A percentile compares a stretch with the other conserved stretches of the same genome.
phyloP scores from a whole-genome alignment of 2,888 invertebrate genomes.

The Tuta absoluta region DNA sequence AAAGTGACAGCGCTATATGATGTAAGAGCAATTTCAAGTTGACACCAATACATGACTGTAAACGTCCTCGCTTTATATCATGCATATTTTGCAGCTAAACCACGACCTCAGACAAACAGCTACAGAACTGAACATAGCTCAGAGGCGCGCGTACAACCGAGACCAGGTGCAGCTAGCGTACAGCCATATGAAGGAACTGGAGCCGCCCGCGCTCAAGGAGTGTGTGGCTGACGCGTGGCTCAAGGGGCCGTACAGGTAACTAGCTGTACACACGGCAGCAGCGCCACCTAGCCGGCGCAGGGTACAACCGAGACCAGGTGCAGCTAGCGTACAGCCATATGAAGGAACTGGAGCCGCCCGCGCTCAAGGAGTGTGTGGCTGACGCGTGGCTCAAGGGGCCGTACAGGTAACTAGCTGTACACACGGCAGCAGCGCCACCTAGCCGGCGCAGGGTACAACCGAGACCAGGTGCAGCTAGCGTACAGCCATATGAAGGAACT shows the following conservation, averaged over 20 bases:
- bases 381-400: conserved; percentile 86
- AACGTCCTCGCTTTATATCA: background rate
- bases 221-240: conserved; percentile 72
- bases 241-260: conserved; percentile 85
- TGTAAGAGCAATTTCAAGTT: too few species aligned
- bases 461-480: too few species aligned
- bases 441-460: too few species aligned
- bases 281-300: too few species aligned
- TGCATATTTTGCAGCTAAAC: conserved; percentile 65
- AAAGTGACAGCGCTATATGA: too few species aligned
- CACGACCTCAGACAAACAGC: conserved; percentile 78
- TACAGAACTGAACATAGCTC: conserved; percentile 62
- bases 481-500: conserved; percentile 38
- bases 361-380: conserved; percentile 58
- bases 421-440: conserved; percentile 28
- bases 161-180: conserved; percentile 63
- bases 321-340: too few species aligned
- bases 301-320: too few species aligned
- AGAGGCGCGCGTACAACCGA: conserved; percentile 65
- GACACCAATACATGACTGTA: conserved; percentile 60
- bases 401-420: conserved; percentile 56
- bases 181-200: conserved; percentile 52
- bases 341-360: conserved; percentile 57
- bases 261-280: background rate
- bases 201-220: conserved; percentile 61